Conservation (phyloP, 2,113 vertebrate genomes). For the Actenoides hombroni region DNA sequence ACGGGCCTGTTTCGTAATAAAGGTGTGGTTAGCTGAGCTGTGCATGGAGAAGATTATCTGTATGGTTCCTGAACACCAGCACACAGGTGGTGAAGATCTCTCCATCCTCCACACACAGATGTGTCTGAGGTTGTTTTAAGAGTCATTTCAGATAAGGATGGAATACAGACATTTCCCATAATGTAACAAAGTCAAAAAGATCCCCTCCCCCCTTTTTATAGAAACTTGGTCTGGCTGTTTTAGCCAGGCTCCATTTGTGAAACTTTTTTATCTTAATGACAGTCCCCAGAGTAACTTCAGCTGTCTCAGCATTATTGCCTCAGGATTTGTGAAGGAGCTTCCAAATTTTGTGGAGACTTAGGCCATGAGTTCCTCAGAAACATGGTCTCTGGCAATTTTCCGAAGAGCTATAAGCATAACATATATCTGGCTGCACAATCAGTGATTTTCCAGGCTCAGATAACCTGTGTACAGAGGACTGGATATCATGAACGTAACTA, state of each 20-base stretch:
- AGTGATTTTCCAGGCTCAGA: background rate
- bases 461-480: background rate
- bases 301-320: background rate
- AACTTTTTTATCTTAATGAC: background rate
- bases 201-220: background rate
- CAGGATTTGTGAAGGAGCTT: background rate
- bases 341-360: background rate
- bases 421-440: background rate
- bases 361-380: background rate
- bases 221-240: background rate
- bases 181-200: background rate
- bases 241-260: background rate
- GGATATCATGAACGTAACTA: background rate
- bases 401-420: background rate
- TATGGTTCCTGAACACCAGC: accelerated
- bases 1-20: background rate
- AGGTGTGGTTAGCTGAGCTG: background rate
- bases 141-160: background rate
- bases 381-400: background rate
- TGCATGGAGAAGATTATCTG: background rate
- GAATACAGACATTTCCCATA: background rate
- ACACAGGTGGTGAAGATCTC: background rate
- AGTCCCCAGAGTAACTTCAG: background rate
- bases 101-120: background rate
- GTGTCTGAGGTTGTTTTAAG: background rate